phyloP scores from a whole-genome alignment of 2,888 invertebrate species.

The Nomada fabriciana region DNA sequence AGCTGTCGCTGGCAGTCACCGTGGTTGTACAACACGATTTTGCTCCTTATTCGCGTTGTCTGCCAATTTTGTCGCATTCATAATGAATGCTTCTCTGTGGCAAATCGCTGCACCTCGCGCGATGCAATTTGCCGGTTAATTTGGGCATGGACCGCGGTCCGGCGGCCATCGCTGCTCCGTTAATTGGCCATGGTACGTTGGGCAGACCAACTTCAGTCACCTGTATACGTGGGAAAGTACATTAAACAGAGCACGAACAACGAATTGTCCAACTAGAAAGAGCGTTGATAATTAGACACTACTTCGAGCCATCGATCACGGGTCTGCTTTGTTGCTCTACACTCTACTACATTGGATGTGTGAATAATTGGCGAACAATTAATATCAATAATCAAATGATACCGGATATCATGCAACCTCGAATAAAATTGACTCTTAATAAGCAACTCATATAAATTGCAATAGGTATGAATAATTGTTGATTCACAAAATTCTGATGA shows the following conservation, averaged over 20 bases:
- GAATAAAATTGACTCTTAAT: no score
- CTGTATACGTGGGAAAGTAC: conserved; percentile 63
- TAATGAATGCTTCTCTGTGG: conserved; percentile 10
- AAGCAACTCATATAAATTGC: background rate
- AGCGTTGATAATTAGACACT: conserved; percentile 55
- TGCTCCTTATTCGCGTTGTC: conserved; percentile 20
- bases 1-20: conserved; percentile 51
- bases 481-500: background rate
- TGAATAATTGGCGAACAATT: no score
- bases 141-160: conserved; percentile 33
- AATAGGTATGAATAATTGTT: background rate
- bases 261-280: conserved; percentile 40
- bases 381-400: no score
- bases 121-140: conserved; percentile 57
- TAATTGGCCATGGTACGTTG: conserved; percentile 65
- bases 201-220: conserved; percentile 53
- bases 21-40: conserved; percentile 30
- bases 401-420: no score
- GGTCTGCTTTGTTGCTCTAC: background rate
- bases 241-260: conserved; percentile 46
- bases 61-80: conserved; percentile 67
- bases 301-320: conserved; percentile 13
- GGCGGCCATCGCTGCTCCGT: conserved; percentile 33
- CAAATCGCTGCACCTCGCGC: background rate
- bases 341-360: background rate